phyloP scores from a whole-genome alignment of 1,140 invertebrate genomes.

The Zaprionus lachaisei region DNA sequence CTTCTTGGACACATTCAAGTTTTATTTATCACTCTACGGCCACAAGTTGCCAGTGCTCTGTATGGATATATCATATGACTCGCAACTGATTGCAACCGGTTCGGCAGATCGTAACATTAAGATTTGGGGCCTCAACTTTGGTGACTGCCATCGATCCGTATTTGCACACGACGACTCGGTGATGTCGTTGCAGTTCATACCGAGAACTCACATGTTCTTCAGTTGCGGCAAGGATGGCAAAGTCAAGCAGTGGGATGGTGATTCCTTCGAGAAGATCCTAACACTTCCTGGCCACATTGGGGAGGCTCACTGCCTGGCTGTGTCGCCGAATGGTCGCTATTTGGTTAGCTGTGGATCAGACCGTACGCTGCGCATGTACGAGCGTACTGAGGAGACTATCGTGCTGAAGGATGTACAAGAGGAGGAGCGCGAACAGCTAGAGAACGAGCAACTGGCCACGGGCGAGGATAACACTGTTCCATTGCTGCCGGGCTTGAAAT shows the following conservation, averaged over 20 bases:
- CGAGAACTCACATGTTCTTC: constrained; percentile 97
- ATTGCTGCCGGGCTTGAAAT: constrained; percentile 89
- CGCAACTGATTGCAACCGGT: constrained; percentile 95
- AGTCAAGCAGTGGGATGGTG: constrained; percentile 98
- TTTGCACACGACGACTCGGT: constrained; percentile 98
- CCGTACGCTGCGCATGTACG: constrained; percentile 93
- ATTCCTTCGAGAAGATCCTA: constrained; percentile 95
- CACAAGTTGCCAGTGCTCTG: constrained; percentile 97
- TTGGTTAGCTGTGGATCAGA: constrained; percentile 95
- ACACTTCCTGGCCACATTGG: constrained; percentile 93
- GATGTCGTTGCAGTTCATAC: constrained; percentile 94
- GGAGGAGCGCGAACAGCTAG: constrained; percentile 89
- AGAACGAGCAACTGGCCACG: constrained; percentile 89
- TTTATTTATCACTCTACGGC: constrained; percentile 97
- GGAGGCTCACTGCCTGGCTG: constrained; percentile 90
- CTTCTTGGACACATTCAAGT: constrained; percentile 97
- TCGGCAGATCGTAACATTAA: constrained; percentile 98
- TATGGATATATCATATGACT: constrained; percentile 97
- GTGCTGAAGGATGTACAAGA: constrained; percentile 97
- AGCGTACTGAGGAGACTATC: constrained; percentile 94
- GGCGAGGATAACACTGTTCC: constrained; percentile 89
- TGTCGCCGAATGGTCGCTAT: constrained; percentile 93
- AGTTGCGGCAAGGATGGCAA: constrained; percentile 96
- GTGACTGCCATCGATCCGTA: constrained; percentile 95
- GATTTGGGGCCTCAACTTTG: constrained; percentile 99